phyloP scores from a whole-genome alignment of 2,113 vertebrate species.

The Eptesicus fuscus region DNA sequence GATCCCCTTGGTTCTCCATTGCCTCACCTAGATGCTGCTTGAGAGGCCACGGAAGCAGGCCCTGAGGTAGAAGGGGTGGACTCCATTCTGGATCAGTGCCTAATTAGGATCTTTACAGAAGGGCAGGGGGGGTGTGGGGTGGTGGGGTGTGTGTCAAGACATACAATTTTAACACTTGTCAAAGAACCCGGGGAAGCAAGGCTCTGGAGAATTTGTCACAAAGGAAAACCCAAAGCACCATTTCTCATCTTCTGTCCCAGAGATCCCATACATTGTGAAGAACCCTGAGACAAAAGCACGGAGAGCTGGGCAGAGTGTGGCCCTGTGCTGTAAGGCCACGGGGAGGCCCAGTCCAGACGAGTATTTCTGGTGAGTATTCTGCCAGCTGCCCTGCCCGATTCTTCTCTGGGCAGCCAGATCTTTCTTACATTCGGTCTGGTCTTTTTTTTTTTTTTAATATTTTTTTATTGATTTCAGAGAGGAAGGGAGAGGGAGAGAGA shows the following conservation, averaged over 20 bases:
- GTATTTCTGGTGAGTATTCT: slow-evolving; percentile 90
- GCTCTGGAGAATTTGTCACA: background rate
- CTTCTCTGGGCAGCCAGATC: background rate
- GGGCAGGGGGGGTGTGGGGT: background rate
- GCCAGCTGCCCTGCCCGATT: background rate
- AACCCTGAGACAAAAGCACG: slow-evolving; percentile 90
- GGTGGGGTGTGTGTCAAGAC: background rate
- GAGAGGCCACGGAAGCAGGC: background rate
- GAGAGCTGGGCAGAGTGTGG: slow-evolving; percentile 87
- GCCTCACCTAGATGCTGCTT: background rate
- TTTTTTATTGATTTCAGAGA: too few species aligned
- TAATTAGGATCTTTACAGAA: background rate
- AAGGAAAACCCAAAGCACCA: background rate
- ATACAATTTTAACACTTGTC: background rate
- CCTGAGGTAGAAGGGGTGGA: background rate
- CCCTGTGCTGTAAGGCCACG: slow-evolving; percentile 91
- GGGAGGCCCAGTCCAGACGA: slow-evolving; percentile 87
- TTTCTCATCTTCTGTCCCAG: slow-evolving; percentile 76
- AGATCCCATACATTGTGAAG: slow-evolving; percentile 89
- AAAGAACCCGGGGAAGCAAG: background rate
- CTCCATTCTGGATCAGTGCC: background rate
- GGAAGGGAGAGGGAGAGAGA: too few species aligned
- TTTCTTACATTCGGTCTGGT: background rate
- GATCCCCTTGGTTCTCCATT: background rate
- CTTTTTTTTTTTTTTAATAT: background rate